Evolutionary conservation across 2,797 vertebrate species (phyloP).

Genomic region (Enoplosus armatus): DNA sequence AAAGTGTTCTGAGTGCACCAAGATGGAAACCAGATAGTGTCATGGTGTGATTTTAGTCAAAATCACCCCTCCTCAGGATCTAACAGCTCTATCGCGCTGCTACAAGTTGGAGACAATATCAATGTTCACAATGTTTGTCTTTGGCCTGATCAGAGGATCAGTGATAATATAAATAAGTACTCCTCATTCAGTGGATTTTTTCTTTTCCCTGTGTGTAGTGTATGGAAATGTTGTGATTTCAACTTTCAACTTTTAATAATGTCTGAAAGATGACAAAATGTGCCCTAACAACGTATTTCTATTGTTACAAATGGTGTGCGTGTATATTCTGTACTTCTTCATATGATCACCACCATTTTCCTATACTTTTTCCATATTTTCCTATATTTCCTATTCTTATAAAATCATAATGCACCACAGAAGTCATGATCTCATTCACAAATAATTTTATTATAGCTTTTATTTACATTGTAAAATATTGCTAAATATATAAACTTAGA

Average conservation of each 20-base stretch:
- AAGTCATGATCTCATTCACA: not conserved
- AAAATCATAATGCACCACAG: conserved; percentile 1
- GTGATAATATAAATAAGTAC: accelerated
- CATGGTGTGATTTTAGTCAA: accelerated
- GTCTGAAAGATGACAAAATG: too few relatives aligned
- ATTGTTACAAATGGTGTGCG: too few relatives aligned
- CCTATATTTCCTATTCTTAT: too few relatives aligned
- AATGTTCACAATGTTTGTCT: conserved; percentile 39
- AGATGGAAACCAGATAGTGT: accelerated
- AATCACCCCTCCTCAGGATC: not conserved
- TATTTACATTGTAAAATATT: too few relatives aligned
- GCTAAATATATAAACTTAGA: not conserved
- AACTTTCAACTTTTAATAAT: too few relatives aligned
- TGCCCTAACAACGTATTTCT: too few relatives aligned
- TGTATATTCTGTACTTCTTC: not conserved
- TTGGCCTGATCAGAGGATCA: accelerated
- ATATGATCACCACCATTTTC: not conserved
- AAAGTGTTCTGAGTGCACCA: not conserved
- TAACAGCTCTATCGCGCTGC: conserved; percentile 23
- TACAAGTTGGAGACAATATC: conserved; percentile 34
- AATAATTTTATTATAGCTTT: too few relatives aligned
- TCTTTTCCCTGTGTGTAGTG: conserved; percentile 26
- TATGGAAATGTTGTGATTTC: too few relatives aligned
- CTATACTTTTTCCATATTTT: too few relatives aligned
- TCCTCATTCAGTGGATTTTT: conserved; percentile 49